A percentile compares a stretch with the other conserved stretches of the same genome.
Evolutionary conservation across 2,797 vertebrate genomes (phyloP).

Genomic region (Peromyscus aztecus): DNA sequence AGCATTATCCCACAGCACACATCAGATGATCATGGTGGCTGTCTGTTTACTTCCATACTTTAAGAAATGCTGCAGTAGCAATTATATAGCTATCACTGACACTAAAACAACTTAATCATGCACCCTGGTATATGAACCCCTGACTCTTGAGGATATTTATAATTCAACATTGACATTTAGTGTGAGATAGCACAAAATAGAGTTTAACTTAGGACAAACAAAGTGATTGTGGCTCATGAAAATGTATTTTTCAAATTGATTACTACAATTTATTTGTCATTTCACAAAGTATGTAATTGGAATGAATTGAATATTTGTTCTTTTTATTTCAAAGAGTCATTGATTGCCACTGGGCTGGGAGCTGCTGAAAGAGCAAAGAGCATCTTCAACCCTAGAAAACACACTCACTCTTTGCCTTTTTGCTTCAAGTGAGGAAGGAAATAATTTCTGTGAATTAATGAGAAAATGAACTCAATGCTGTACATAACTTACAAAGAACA

Average conservation of each 20-base stretch:
- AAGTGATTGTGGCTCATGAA: conserved; percentile 14
- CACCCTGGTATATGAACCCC: conserved; percentile 12
- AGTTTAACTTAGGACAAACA: conserved; percentile 33
- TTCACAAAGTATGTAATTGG: not conserved
- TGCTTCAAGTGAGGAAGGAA: conserved; percentile 9
- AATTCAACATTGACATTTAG: conserved; percentile 58
- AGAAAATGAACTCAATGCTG: not conserved
- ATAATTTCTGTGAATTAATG: not conserved
- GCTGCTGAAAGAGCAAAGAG: not conserved
- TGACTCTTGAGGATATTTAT: conserved; percentile 8
- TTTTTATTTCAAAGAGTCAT: conserved; percentile 16
- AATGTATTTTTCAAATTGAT: not conserved
- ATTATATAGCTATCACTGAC: not conserved
- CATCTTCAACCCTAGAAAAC: not conserved
- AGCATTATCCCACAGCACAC: too few species aligned
- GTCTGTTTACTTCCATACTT: not conserved
- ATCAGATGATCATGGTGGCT: not conserved
- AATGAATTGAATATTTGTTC: not conserved
- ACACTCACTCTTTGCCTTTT: not conserved
- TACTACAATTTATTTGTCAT: not conserved
- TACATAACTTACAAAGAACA: not conserved
- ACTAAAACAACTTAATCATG: conserved; percentile 14
- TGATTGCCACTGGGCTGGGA: not conserved
- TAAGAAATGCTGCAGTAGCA: not conserved
- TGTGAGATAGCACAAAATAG: not conserved